Percentiles rank a stretch among this genome's conserved stretches.
These are phyloP conservation scores for Acestrorhynchus altus DNA, from an alignment of 2,797 vertebrate genomes.

Conservation along the genomic window DNA sequence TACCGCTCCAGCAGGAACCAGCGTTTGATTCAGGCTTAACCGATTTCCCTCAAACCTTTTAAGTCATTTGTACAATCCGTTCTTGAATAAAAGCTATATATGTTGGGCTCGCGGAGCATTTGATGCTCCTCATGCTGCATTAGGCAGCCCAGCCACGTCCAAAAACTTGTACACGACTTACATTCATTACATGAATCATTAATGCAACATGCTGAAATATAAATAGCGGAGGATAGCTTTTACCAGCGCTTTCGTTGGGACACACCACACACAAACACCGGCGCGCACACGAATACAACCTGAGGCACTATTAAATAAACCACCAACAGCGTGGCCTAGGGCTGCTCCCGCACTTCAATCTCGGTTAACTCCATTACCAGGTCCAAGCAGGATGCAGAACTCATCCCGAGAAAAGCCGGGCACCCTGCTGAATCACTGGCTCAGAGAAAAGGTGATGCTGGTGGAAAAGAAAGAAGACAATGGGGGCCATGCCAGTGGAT, in stretches of 20 bases:
- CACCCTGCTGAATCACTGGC: neutral
- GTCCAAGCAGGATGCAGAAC: conserved; percentile 15
- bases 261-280: conserved; percentile 64
- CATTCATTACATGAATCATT: conserved; percentile 45
- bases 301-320: conserved; percentile 28
- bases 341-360: conserved; percentile 17
- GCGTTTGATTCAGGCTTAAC: neutral
- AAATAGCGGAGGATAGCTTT: conserved; percentile 26
- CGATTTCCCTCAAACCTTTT: neutral
- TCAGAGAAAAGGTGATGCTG: conserved; percentile 6
- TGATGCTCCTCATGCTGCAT: neutral
- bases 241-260: conserved; percentile 51
- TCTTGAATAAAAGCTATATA: neutral
- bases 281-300: conserved; percentile 44
- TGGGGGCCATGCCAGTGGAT: neutral
- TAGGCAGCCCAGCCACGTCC: neutral
- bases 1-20: neutral
- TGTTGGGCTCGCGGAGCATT: neutral
- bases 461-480: neutral
- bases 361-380: conserved; percentile 36
- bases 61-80: neutral
- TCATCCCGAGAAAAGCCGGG: conserved; percentile 13
- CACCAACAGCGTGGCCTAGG: conserved; percentile 1
- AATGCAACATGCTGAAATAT: conserved; percentile 46
- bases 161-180: conserved; percentile 28